Conservation (phyloP, 2,797 vertebrate species). For the Molossus molossus region DNA sequence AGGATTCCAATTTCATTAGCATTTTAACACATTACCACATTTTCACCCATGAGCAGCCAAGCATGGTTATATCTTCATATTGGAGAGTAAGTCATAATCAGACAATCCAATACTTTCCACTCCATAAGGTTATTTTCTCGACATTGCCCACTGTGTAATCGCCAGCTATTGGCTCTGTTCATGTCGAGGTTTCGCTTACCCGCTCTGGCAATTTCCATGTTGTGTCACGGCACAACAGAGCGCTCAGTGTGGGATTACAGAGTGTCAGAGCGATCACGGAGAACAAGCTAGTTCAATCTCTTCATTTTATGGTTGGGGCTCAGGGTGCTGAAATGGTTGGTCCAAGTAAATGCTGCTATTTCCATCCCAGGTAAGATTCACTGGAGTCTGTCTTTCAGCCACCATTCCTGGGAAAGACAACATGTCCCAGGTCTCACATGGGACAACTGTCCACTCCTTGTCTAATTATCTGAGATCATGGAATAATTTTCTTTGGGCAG, state of each 20-base stretch:
- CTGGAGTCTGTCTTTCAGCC: not conserved
- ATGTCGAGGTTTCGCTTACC: constrained; percentile 82
- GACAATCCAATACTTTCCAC: constrained; percentile 90
- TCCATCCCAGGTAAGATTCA: not conserved
- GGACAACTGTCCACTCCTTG: not conserved
- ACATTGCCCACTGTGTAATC: constrained; percentile 86
- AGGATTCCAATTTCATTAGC: constrained; percentile 88
- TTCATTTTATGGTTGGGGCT: constrained; percentile 42
- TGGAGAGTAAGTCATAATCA: constrained; percentile 87
- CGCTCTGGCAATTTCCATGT: constrained; percentile 70
- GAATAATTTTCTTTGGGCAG: not conserved
- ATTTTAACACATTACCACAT: constrained; percentile 87
- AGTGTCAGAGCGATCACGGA: not conserved
- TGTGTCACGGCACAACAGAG: constrained; percentile 45
- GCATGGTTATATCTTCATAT: constrained; percentile 87
- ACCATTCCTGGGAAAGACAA: not conserved
- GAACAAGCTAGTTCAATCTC: constrained; percentile 6
- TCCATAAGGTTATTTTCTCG: constrained; percentile 89
- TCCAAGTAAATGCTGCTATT: not conserved
- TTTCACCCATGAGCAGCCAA: constrained; percentile 90
- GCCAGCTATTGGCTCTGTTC: constrained; percentile 80
- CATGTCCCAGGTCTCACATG: not conserved
- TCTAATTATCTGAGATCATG: not conserved
- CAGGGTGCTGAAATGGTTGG: not conserved
- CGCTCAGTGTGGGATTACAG: not conserved